Evolutionary conservation across 2,113 vertebrate species (phyloP).

Genomic region (Hystrix cristata): DNA sequence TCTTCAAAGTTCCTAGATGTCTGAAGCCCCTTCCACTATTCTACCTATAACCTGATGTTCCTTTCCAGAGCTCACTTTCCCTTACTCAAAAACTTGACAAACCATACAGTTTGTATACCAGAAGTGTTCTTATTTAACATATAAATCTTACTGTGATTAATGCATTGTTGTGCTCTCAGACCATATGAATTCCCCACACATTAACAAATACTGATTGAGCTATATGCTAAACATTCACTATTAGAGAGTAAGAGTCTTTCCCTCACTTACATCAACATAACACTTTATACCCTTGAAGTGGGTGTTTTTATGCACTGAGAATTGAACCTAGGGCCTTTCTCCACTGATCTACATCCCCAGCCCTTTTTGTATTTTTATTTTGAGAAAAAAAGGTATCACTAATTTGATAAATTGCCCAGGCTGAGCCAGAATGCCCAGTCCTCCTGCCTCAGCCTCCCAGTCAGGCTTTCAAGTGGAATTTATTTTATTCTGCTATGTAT

Average conservation of each 20-base stretch:
- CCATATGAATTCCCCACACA: neutral
- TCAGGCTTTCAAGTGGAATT: neutral
- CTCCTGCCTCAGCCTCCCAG: neutral
- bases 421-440: neutral
- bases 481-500: neutral
- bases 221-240: neutral
- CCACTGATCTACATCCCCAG: neutral
- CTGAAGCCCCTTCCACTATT: neutral
- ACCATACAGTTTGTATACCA: neutral
- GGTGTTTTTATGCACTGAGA: neutral
- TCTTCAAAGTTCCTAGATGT: neutral
- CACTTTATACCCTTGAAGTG: neutral
- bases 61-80: neutral
- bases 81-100: neutral
- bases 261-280: neutral
- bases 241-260: neutral
- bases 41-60: neutral
- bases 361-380: neutral
- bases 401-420: neutral
- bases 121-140: slow-evolving; percentile 1
- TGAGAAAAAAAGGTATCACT: neutral
- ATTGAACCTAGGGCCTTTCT: neutral
- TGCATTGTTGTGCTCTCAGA: neutral
- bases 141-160: slow-evolving; percentile 22
- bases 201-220: neutral